Evolutionary conservation across 2,797 vertebrate genomes (phyloP), one percentile per base, ranked within the genome.

Genomic region (Limnodromus scolopaceus): DNA sequence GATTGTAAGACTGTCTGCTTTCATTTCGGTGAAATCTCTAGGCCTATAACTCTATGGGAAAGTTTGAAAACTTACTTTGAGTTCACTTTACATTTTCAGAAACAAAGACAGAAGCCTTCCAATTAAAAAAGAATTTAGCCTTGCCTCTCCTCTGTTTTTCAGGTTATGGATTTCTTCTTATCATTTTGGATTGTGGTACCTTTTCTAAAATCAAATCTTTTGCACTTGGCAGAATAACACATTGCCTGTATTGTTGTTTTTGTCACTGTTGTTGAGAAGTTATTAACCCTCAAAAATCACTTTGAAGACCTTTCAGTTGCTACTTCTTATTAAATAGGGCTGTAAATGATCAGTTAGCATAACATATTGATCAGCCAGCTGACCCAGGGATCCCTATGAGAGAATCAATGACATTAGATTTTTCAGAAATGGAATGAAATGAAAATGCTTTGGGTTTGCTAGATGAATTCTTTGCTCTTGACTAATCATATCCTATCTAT

Each of bases 1-100:
- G 93, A 96, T 95, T 94, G 85, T 93, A 63, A 93, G 83, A 60
- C 72, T 85, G 72, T 68, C 89, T 92, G 4, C 84, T 95, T 95
- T 92, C 77, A 82, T 87, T 94, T 82, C 43, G 12, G 27, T 84
- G 66, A 93, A 94, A 72, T 82, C 74, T 84, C 66, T 81, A 88
- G 83, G 74, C 51, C 41, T 69, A 51, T 70, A 84, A 57, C 87
- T 92, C 15, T 14, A 30, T 38, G 53, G 18, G 30, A 74, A 91
- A 95, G 58, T 90, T 74, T 88, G 84, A 78, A 95, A 93, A 93
- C 65, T 78, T 81, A 36, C n/a, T 93, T 25, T 45, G 55, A 75
- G n/a, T 72, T 89, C 39, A 30, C 20, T 87, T 92, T 32, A 51
- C 4, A 1, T 69, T 89, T 82, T 70, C 0, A 2, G 69, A 86